phyloP scores from a whole-genome alignment of 2,888 invertebrate species.

The Gastracanthus pulcherrimus region DNA sequence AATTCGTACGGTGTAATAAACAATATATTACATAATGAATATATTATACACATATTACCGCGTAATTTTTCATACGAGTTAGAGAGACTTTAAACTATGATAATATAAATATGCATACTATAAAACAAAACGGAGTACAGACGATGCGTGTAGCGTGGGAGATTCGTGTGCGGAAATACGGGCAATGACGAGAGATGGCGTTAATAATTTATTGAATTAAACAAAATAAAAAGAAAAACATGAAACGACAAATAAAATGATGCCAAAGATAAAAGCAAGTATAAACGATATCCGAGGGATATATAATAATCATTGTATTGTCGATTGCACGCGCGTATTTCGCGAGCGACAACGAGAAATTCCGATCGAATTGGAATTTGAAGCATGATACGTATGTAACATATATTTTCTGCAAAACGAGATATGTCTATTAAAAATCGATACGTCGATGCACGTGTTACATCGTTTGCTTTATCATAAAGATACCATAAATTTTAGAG shows the following conservation, averaged over 20 bases:
- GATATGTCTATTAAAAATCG: background rate
- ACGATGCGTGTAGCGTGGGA: background rate
- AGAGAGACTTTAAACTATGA: conserved; percentile 58
- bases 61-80: conserved; percentile 71
- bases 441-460: no score
- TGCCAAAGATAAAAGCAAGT: conserved; percentile 15
- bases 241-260: conserved; percentile 14
- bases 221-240: conserved; percentile 2
- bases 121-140: conserved; percentile 20
- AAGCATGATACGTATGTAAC: background rate
- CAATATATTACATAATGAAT: conserved; percentile 56
- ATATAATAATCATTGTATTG: background rate
- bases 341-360: conserved; percentile 29
- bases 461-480: no score
- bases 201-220: background rate
- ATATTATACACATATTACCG: conserved; percentile 62
- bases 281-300: background rate
- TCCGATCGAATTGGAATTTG: conserved; percentile 35
- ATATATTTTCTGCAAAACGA: background rate
- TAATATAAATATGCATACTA: conserved; percentile 49
- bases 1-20: conserved; percentile 55
- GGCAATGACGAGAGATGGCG: background rate
- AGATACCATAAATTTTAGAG: no score
- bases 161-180: no score
- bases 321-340: conserved; percentile 3